phyloP scores from a whole-genome alignment of 2,113 vertebrate genomes.

The Sapajus apella region DNA sequence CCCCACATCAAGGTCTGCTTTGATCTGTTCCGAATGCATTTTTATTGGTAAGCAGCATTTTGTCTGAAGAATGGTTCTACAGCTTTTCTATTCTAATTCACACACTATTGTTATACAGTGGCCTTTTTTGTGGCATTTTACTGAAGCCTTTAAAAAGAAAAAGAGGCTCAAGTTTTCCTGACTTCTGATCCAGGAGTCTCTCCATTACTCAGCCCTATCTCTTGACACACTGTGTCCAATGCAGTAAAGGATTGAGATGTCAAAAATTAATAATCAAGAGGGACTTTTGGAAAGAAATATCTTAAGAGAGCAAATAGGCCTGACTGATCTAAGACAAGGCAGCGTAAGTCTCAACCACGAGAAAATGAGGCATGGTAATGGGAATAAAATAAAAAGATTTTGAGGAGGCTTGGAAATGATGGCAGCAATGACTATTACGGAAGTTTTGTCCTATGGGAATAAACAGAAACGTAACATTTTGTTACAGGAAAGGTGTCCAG shows the following conservation, averaged over 20 bases:
- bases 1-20: neutral
- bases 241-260: neutral
- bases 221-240: neutral
- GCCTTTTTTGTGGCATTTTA: neutral
- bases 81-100: neutral
- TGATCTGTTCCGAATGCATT: neutral
- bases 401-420: neutral
- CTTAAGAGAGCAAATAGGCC: neutral
- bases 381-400: constrained; percentile 1
- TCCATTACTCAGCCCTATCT: neutral
- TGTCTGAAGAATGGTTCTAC: neutral
- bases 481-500: too few relatives aligned
- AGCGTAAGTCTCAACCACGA: neutral
- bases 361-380: neutral
- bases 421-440: neutral
- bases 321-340: neutral
- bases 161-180: neutral
- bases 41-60: neutral
- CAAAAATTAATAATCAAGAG: constrained; percentile 9
- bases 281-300: neutral
- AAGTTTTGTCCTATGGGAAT: neutral
- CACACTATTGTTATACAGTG: neutral
- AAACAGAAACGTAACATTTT: neutral
- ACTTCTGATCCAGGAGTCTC: neutral
- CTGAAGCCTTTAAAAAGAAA: neutral